Evolutionary conservation across 1,140 invertebrate genomes (phyloP).

Genomic region (Orchestia grillus): DNA sequence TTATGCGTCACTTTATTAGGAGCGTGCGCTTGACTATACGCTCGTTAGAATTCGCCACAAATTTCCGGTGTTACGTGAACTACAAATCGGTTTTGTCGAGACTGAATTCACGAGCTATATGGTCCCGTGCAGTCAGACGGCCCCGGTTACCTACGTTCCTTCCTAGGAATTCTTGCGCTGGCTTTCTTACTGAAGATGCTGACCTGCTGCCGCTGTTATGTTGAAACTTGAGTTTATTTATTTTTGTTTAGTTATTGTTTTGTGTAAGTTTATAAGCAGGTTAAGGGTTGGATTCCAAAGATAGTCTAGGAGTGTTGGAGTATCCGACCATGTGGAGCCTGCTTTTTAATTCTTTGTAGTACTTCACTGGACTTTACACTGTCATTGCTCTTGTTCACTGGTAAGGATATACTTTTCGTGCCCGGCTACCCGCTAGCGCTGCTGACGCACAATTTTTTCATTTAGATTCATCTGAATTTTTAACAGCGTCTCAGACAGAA

Average conservation of each 20-base stretch:
- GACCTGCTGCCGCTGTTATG: constrained; percentile 42
- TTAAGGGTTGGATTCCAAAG: constrained; percentile 54
- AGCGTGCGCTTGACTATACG: background rate
- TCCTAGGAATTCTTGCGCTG: constrained; percentile 16
- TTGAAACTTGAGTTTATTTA: constrained; percentile 52
- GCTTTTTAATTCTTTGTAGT: constrained; percentile 21
- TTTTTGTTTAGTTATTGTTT: constrained; percentile 53
- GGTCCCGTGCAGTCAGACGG: background rate
- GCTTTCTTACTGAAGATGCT: constrained; percentile 18
- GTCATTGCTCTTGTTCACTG: background rate
- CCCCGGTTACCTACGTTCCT: background rate
- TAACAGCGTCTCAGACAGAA: background rate
- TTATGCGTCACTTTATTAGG: background rate
- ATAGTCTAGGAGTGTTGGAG: constrained; percentile 49
- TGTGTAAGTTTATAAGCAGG: constrained; percentile 51
- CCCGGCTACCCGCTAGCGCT: background rate
- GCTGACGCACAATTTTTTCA: background rate
- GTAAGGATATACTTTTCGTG: background rate
- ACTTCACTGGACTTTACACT: background rate
- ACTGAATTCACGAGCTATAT: background rate
- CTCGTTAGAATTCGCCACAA: background rate
- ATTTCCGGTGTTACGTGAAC: background rate
- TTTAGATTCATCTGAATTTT: background rate
- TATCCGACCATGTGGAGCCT: constrained; percentile 39
- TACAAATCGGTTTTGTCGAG: background rate